Percentiles rank a stretch among this genome's conserved stretches.
Conservation (phyloP, 2,113 vertebrate genomes). For the Limanda limanda region DNA sequence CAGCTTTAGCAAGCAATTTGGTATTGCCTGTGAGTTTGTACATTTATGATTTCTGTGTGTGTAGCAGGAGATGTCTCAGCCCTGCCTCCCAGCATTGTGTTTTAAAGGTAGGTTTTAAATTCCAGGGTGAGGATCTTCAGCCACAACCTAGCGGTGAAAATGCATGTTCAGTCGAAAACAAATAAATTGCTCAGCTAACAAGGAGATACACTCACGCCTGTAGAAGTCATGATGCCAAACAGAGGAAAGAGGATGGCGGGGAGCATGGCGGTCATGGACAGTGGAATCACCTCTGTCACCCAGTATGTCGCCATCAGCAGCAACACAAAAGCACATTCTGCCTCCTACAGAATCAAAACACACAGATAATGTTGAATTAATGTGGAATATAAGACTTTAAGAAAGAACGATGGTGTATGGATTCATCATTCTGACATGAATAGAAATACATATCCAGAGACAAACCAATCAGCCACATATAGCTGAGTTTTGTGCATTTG, state of each 20-base stretch:
- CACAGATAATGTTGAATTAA: neutral
- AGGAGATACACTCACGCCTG: conserved; percentile 74
- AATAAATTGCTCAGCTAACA: neutral
- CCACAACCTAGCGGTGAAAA: no score
- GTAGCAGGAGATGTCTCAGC: no score
- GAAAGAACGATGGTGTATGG: neutral
- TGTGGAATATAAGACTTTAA: neutral
- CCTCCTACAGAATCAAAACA: conserved; percentile 80
- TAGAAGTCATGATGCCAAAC: conserved; percentile 90
- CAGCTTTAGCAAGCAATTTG: no score
- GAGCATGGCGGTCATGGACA: conserved; percentile 89
- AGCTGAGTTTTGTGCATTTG: neutral
- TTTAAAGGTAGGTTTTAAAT: no score
- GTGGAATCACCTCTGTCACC: conserved; percentile 90
- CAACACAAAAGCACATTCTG: conserved; percentile 89
- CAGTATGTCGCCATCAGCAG: conserved; percentile 90
- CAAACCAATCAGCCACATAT: neutral
- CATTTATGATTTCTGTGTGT: no score
- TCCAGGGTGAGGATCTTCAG: neutral
- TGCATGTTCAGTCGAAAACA: no score
- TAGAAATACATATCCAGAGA: neutral
- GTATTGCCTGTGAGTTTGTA: no score
- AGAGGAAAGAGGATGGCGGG: conserved; percentile 90
- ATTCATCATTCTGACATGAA: neutral
- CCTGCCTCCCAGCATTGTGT: no score